These are phyloP conservation scores for Nannobrachium achirus DNA, from an alignment of 2,113 vertebrate species.

Conservation along the genomic window DNA sequence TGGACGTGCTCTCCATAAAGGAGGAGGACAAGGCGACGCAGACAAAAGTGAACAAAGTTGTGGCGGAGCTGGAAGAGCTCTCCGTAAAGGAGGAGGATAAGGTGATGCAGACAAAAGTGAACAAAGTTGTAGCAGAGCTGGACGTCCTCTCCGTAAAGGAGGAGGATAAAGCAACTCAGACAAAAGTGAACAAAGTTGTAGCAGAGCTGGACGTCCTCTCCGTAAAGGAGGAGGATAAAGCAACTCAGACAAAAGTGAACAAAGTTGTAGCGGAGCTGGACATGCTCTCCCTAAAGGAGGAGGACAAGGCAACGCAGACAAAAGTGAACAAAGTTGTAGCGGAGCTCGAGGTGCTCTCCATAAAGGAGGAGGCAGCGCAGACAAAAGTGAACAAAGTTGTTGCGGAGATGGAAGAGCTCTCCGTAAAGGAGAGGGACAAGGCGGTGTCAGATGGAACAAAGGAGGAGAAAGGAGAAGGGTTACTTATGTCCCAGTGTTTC, in stretches of 20 bases:
- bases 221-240: too few species aligned
- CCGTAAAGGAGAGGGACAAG: too few species aligned
- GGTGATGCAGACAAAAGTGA: slow-evolving; percentile 74
- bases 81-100: slow-evolving; percentile 89
- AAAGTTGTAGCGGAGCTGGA: too few species aligned
- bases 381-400: too few species aligned
- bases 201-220: too few species aligned
- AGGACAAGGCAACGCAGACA: slow-evolving; percentile 84
- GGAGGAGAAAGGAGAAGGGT: slow-evolving; percentile 46
- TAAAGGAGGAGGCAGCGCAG: slow-evolving; percentile 82
- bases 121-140: too few species aligned
- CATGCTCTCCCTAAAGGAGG: slow-evolving; percentile 60
- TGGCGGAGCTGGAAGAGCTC: slow-evolving; percentile 92
- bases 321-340: slow-evolving; percentile 5
- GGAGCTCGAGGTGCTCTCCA: too few species aligned
- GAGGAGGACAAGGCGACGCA: slow-evolving; percentile 38
- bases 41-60: slow-evolving; percentile 90
- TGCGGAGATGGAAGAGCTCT: too few species aligned
- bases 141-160: too few species aligned
- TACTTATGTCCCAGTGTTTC: too few species aligned
- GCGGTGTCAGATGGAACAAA: slow-evolving; percentile 78
- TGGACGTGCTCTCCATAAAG: too few species aligned
- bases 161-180: slow-evolving; percentile 62
- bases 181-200: slow-evolving; percentile 28
- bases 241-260: slow-evolving; percentile 69